Base-by-base conservation (phyloP, 30 jellyfish, hydroid and myxozoan species). In the Aurelia sp. region DNA sequence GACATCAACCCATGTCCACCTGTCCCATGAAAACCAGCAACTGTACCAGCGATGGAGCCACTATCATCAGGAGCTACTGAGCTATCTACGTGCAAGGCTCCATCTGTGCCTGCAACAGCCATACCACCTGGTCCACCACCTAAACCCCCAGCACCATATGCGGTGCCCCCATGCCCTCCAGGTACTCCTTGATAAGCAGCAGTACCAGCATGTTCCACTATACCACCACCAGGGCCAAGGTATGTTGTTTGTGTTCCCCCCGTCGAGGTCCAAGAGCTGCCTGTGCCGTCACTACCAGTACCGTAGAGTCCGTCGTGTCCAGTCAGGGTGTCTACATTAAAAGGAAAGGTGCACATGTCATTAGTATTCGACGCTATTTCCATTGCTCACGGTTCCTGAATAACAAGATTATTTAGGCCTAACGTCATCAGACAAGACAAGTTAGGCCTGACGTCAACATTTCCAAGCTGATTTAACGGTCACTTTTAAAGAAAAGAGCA, bases 251-350 rank as follows among this genome's bases (percentile, higher is more conserved):
- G 50, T 33, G 80, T 82, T 2, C 71, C 85, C 9, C 86, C 92
- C 48, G 15, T 17, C 13, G 78, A 50, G 16, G 69, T 33, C 55
- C 61, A 57, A 20, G 80, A 8, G 20, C 73, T 77, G 35, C 83
- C 71, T n/a, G 59, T 48, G 21, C 86, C 93, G 53, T 41, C 78
- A 19, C 50, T 48, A n/a, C 87, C 93, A 20, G 95, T 71, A 12
- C 96, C 90, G 81, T 73, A 62, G 11, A 55, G 64, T 55, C 80
- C 87, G 82, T 74, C 90, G 47, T 57, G 89, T 62, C 89, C 89
- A 30, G 79, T 78, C 44, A 78, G 79, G 57, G 53, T 16, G 89
- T 78, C 89, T 78, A 64, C 35, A 37, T 51, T 18, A 19, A 50
- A 47, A 27, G 33, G 33, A 27, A 27, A 27, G 33, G 2, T 27